Base-by-base conservation (phyloP, 2,797 vertebrate species). In the Notolabrus celidotus region DNA sequence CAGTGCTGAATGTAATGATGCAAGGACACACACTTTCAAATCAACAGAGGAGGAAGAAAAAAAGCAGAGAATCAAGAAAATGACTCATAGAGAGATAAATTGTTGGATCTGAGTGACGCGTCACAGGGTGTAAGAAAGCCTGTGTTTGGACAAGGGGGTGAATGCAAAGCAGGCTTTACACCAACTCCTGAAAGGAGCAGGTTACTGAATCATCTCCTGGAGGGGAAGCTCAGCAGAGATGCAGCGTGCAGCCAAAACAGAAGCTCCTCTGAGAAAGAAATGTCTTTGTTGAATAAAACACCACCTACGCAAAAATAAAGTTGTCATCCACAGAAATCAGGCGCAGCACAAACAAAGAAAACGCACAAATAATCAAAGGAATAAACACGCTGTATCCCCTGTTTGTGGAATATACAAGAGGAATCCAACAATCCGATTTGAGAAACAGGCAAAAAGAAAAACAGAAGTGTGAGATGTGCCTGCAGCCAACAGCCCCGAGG, bases 131-230 rank as follows among this genome's bases (percentile, higher is more conserved):
- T 75, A 23, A 60, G 22, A 63, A 65, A 74, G 60, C 34, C 47
- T 61, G 38, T 63, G 68, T 66, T 79, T 60, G 72, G 63, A 71
- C 62, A 76, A 36, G 34, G 36, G 65, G 46, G 43, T 56, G 77
- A 83, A 80, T 73, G 50, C 54, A 79, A 86, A 86, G 69, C 53
- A 81, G 74, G 60, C 61, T 80, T 70, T 68, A 77, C 58, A 68
- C 14, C 39, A 64, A 51, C 76, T 73, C 43, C 49, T 68, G 66
- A 56, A 72, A 71, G 71, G 60, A 0, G 33, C 49, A 58, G 63
- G 68, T 71, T 74, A 73, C 55, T 34, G 82, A 81, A 60, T 86
- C 43, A 75, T 74, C 52, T 80, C 71, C 63, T 59, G 54, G 38
- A 75, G 59, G 63, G 27, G 62, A 60, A 73, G 57, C 50, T 58